Base-by-base conservation (phyloP, 2,113 vertebrate genomes). In the Sinosuthora webbiana region DNA sequence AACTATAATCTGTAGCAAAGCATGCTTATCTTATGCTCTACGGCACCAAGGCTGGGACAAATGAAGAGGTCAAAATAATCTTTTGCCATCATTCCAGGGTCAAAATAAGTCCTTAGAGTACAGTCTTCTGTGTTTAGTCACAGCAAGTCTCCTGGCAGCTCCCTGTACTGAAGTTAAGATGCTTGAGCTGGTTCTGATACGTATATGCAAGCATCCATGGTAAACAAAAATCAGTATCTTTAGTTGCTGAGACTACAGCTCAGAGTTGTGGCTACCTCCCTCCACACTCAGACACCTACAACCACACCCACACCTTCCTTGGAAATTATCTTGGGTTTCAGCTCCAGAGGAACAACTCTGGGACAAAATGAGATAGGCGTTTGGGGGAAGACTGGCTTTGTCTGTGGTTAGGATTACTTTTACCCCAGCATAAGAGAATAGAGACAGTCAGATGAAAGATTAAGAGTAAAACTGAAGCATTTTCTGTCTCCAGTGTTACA, bases 251-350 rank as follows among this genome's bases (percentile, higher is more conserved):
- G 82, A 95, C 90, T 93, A 83, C 57, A 90, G 37, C 42, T 82
- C 63, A 55, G 78, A 93, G 78, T 96, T 96, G 69, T 94, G 92
- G 84, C 92, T 96, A 84, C 49, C 33, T 91, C 42, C 50, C 44
- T 83, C n/a, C 41, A 45, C 42, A 45, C 77, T 91, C 89, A 96
- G 89, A 91, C 73, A 91, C 83, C 73, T 76, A 75, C 75, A 59
- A 33, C 35, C 74, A 75, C 5, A 20, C 24, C 49, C 19, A 49
- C 57, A 70, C 37, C 53, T 85, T 94, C 50, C 71, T 79, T 71
- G 44, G 50, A 84, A 63, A 87, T 60, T 22, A 52, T 60, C 35
- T 80, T 59, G 28, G 17, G 5, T 83, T 93, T 77, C 75, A 41
- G 24, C 31, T 84, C 53, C 71, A 95, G 86, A 68, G 30, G 8